Percentiles rank a stretch among this genome's conserved stretches.
phyloP scores from a whole-genome alignment of 2,113 vertebrate genomes.

The Pampusana beccarii region DNA sequence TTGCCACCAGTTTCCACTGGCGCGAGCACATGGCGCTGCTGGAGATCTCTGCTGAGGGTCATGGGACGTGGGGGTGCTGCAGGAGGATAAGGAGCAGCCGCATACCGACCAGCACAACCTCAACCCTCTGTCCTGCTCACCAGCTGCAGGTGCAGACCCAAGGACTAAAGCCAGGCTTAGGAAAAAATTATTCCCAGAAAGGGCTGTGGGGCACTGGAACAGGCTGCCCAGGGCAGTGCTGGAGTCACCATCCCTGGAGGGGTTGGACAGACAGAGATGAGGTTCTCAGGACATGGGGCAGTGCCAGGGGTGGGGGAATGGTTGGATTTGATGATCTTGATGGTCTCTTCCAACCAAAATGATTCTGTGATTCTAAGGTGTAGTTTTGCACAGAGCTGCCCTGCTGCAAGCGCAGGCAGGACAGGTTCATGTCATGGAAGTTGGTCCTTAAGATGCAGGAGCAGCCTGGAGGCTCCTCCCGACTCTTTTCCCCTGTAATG shows the following conservation, averaged over 20 bases:
- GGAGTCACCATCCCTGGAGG: too few relatives aligned
- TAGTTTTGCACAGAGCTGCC: background rate
- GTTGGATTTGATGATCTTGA: too few relatives aligned
- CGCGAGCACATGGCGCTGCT: background rate
- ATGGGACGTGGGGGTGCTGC: background rate
- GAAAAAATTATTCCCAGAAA: too few relatives aligned
- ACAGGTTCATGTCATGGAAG: background rate
- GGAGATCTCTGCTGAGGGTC: background rate
- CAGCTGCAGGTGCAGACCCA: background rate
- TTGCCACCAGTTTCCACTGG: background rate
- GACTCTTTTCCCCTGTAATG: background rate
- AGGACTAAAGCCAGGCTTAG: background rate
- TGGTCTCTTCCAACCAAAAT: too few relatives aligned
- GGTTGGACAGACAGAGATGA: too few relatives aligned
- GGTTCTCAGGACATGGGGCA: too few relatives aligned
- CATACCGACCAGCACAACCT: fast-evolving
- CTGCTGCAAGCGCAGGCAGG: background rate
- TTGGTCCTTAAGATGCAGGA: background rate
- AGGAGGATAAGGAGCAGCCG: background rate
- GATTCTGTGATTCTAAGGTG: too few relatives aligned
- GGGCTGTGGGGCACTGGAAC: too few relatives aligned
- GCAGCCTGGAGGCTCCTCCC: background rate
- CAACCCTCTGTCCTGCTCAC: background rate
- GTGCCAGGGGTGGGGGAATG: too few relatives aligned
- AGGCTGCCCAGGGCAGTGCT: too few relatives aligned